These are phyloP conservation scores for Meleagris gallopavo DNA, from an alignment of 2,113 vertebrate species.

Conservation along the genomic window DNA sequence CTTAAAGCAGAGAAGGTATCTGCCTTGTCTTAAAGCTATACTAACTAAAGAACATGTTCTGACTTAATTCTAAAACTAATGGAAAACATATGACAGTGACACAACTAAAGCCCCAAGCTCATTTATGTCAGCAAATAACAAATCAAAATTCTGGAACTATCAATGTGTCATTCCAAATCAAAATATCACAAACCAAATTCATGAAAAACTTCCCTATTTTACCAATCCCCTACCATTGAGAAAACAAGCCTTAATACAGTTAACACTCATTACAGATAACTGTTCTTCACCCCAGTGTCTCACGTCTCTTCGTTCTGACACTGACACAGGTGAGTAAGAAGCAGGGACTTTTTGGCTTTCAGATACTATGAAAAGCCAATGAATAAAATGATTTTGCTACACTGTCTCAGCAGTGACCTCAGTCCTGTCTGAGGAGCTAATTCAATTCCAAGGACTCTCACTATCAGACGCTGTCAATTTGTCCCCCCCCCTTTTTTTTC, in stretches of 20 bases:
- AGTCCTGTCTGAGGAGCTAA: conserved; percentile 30
- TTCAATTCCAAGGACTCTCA: conserved; percentile 54
- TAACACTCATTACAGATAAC: not conserved
- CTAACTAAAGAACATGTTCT: not conserved
- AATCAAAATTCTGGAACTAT: not conserved
- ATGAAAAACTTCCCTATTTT: not conserved
- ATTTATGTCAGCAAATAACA: not conserved
- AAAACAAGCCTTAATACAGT: not conserved
- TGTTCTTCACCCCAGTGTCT: not conserved
- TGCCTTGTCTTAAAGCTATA: not conserved
- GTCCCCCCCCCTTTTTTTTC: not conserved
- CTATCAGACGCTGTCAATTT: conserved; percentile 54
- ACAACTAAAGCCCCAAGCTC: not conserved
- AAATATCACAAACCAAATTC: not conserved
- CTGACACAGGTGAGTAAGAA: not conserved
- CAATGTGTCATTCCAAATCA: not conserved
- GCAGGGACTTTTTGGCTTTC: not conserved
- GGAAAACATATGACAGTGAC: not conserved
- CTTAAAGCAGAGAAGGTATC: not conserved
- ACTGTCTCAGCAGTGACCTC: conserved; percentile 49
- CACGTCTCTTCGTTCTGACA: not conserved
- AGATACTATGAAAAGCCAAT: not conserved
- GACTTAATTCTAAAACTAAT: not conserved
- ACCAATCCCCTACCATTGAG: not conserved
- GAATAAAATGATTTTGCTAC: conserved; percentile 37